A percentile compares a stretch with the other conserved stretches of the same genome.
These are phyloP conservation scores for Eudyptes chrysolophus DNA, from an alignment of 2,113 vertebrate species.

Conservation along the genomic window DNA sequence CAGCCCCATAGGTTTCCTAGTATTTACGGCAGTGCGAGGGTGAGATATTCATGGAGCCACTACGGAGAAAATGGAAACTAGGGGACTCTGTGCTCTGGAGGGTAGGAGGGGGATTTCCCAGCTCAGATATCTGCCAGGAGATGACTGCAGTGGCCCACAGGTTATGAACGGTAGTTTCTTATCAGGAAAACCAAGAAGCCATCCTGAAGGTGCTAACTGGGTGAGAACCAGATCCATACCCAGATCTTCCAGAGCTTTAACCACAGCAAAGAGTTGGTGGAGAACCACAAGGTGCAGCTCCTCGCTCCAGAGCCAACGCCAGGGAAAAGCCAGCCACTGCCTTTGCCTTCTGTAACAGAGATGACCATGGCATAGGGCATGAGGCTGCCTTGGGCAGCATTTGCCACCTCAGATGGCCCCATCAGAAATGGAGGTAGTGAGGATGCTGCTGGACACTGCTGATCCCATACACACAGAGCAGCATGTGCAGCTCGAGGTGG, in stretches of 20 bases:
- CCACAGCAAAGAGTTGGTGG: neutral
- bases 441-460: neutral
- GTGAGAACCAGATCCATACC: neutral
- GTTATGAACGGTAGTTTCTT: neutral
- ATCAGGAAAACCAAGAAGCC: neutral
- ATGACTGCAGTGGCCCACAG: neutral
- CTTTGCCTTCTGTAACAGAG: neutral
- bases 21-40: neutral
- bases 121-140: neutral
- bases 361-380: accelerated
- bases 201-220: neutral
- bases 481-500: neutral
- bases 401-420: neutral
- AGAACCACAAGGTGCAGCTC: neutral
- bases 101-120: accelerated
- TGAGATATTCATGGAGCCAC: neutral
- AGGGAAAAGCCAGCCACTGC: no score
- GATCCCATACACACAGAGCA: neutral
- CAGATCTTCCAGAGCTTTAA: neutral
- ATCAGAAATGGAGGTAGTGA: accelerated
- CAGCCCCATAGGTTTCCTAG: neutral
- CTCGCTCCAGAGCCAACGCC: accelerated
- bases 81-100: neutral
- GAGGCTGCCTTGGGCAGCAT: neutral
- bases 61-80: neutral